Conservation (phyloP, 2,888 invertebrate genomes). For the Rhingia campestris region DNA sequence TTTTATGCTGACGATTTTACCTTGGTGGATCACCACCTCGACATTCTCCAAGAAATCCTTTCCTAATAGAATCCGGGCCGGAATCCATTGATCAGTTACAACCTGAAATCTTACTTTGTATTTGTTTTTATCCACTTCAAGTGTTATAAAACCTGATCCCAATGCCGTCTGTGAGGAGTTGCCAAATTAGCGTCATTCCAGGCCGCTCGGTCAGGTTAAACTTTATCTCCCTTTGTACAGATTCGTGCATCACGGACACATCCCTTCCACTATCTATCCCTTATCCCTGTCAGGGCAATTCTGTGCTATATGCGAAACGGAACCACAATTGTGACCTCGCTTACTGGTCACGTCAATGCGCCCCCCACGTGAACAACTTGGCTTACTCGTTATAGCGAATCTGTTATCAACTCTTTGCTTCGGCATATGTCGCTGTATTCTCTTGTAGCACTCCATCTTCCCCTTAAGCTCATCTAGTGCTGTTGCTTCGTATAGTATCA, state of each 20-base stretch:
- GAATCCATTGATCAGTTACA: conserved; percentile 13
- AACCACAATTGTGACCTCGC: too few species aligned
- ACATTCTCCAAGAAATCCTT: conserved; percentile 17
- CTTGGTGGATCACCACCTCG: conserved; percentile 14
- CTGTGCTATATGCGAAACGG: too few species aligned
- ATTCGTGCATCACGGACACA: conserved; percentile 17
- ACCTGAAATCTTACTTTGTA: conserved; percentile 15
- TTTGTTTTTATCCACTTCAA: neutral
- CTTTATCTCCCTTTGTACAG: conserved; percentile 9
- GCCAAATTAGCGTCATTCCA: conserved; percentile 14
- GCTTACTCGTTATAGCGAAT: neutral
- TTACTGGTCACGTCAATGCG: too few species aligned
- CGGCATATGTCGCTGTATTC: conserved; percentile 8
- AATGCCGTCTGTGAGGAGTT: conserved; percentile 21
- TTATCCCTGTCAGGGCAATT: too few species aligned
- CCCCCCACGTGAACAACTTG: too few species aligned
- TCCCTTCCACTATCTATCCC: conserved; percentile 23
- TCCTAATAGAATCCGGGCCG: conserved; percentile 5
- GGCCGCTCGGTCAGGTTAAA: conserved; percentile 11
- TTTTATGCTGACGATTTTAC: conserved; percentile 11
- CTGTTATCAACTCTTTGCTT: neutral
- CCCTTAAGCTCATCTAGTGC: neutral
- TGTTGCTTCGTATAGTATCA: too few species aligned
- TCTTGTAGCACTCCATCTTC: conserved; percentile 1
- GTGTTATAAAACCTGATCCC: conserved; percentile 8